Evolutionary conservation across 2,113 vertebrate genomes (phyloP).

Genomic region (Upupa epops): DNA sequence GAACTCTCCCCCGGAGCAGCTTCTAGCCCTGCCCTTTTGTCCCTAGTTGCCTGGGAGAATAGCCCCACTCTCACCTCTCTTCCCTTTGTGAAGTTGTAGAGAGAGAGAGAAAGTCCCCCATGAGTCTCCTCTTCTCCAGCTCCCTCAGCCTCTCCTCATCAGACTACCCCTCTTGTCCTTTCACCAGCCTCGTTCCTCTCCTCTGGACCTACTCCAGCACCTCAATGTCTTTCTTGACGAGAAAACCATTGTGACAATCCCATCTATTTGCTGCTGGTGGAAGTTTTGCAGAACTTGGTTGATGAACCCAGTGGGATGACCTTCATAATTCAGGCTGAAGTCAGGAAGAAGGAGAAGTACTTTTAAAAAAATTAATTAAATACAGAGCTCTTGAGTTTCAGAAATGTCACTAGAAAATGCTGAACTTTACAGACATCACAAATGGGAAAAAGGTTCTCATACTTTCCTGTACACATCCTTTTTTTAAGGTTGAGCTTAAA

Average conservation of each 20-base stretch:
- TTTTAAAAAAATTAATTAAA: background rate
- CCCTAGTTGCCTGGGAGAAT: no score
- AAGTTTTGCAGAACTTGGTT: background rate
- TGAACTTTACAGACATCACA: background rate
- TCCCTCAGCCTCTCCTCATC: no score
- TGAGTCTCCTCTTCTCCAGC: no score
- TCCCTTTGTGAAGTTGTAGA: no score
- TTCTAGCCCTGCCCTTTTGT: no score
- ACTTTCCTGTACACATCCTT: background rate
- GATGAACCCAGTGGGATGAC: background rate
- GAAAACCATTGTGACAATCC: background rate
- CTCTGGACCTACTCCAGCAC: no score
- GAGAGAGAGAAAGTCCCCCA: no score
- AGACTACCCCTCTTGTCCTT: no score
- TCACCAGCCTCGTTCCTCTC: no score
- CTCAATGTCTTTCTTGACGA: no score
- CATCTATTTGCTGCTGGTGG: background rate
- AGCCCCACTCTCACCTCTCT: no score
- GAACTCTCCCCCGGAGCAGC: no score
- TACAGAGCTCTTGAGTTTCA: background rate
- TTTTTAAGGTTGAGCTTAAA: background rate
- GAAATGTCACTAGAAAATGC: background rate
- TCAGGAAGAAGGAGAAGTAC: background rate
- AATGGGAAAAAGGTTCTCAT: background rate
- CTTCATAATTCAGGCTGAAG: background rate